These are phyloP conservation scores for Coenonympha glycerion DNA, from an alignment of 2,888 invertebrate species.

Conservation along the genomic window DNA sequence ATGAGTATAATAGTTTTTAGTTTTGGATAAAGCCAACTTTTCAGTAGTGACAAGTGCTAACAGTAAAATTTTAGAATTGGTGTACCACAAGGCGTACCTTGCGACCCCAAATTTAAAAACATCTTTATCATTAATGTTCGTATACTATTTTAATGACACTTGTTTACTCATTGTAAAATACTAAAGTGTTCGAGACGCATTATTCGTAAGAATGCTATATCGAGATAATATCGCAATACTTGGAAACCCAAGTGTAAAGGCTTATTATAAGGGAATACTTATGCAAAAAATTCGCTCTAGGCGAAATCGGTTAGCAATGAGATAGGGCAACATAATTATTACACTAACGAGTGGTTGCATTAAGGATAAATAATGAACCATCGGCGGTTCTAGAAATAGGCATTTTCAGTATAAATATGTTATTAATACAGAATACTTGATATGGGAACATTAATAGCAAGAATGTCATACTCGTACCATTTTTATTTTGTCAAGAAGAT, in stretches of 20 bases:
- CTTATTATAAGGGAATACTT: slow-evolving; percentile 28
- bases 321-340: slow-evolving; percentile 31
- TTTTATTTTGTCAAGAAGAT: background rate
- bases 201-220: slow-evolving; percentile 40
- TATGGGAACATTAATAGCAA: slow-evolving; percentile 1
- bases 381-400: slow-evolving; percentile 18
- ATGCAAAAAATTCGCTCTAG: slow-evolving; percentile 35
- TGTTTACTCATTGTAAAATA: background rate
- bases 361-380: slow-evolving; percentile 43
- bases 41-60: background rate
- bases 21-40: background rate
- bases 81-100: background rate
- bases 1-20: no score
- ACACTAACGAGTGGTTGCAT: slow-evolving; percentile 39
- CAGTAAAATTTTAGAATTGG: background rate
- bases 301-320: slow-evolving; percentile 30
- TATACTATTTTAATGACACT: background rate
- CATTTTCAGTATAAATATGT: slow-evolving; percentile 8
- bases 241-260: slow-evolving; percentile 30
- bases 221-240: slow-evolving; percentile 36
- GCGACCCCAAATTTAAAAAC: background rate
- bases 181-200: slow-evolving; percentile 17
- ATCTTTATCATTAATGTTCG: background rate
- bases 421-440: slow-evolving; percentile 9
- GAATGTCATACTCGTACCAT: background rate